A percentile compares a stretch with the other conserved stretches of the same genome.
phyloP scores from a whole-genome alignment of 2,888 invertebrate genomes.

The Beris chalybata region DNA sequence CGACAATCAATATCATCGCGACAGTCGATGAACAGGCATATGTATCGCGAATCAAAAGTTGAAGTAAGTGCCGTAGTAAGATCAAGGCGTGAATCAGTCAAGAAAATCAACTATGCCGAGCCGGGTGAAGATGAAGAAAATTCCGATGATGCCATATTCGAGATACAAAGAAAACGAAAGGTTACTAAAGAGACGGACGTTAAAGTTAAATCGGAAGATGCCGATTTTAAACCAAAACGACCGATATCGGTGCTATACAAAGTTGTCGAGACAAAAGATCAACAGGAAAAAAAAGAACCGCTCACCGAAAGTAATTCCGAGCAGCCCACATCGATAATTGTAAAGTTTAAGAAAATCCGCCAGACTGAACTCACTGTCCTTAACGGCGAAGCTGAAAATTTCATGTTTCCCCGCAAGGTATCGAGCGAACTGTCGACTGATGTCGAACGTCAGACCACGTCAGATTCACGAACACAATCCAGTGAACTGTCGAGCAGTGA shows the following conservation, averaged over 20 bases:
- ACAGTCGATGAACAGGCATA: conserved; percentile 11
- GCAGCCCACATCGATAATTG: conserved; percentile 60
- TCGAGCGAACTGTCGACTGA: conserved; percentile 57
- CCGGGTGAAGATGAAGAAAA: conserved; percentile 40
- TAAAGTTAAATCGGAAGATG: conserved; percentile 6
- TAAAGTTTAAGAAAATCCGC: conserved; percentile 74
- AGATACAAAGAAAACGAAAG: conserved; percentile 20
- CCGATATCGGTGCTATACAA: conserved; percentile 51
- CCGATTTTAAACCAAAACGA: conserved; percentile 19
- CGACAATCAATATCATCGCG: conserved; percentile 25
- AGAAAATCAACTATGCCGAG: conserved; percentile 41
- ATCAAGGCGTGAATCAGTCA: conserved; percentile 42
- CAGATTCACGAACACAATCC: conserved; percentile 49
- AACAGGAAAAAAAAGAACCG: conserved; percentile 34
- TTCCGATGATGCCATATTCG: conserved; percentile 32
- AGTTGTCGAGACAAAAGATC: conserved; percentile 45
- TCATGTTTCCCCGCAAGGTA: conserved; percentile 73
- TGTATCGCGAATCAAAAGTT: neutral
- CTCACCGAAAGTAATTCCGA: conserved; percentile 32
- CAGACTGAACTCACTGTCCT: conserved; percentile 73
- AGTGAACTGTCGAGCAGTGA: conserved; percentile 45
- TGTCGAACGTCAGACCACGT: conserved; percentile 58
- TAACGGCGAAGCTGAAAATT: conserved; percentile 84
- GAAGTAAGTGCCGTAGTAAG: conserved; percentile 49
- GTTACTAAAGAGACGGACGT: neutral